phyloP scores from a whole-genome alignment of 2,797 vertebrate genomes.

The Morelia viridis region DNA sequence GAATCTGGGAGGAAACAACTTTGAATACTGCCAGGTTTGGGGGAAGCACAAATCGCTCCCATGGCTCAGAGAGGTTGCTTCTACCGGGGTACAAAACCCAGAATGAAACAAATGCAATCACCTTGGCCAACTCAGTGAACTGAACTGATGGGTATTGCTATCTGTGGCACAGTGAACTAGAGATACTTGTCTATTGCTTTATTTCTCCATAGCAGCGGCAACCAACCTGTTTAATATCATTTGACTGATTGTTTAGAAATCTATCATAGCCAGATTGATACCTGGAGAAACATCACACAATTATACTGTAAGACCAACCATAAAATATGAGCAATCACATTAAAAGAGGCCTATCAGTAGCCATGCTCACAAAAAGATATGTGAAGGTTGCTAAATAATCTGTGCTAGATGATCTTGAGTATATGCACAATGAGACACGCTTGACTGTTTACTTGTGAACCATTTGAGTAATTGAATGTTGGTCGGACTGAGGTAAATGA shows the following conservation, averaged over 20 bases:
- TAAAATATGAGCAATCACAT: background rate
- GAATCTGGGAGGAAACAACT: background rate
- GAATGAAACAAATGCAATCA: background rate
- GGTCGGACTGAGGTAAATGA: conserved; percentile 1
- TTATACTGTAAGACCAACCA: background rate
- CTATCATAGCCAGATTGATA: background rate
- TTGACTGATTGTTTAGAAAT: background rate
- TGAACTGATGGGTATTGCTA: background rate
- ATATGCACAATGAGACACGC: background rate
- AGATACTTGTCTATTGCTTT: background rate
- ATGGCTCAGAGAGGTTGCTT: background rate
- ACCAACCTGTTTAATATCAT: background rate
- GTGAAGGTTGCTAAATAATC: background rate
- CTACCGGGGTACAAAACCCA: background rate
- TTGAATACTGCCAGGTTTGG: background rate
- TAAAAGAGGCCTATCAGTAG: background rate
- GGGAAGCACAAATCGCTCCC: background rate
- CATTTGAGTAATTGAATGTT: background rate
- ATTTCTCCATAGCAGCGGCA: background rate
- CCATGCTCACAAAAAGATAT: background rate
- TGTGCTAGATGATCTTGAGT: background rate
- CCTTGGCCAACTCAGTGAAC: background rate
- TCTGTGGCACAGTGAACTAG: background rate
- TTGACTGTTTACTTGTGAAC: conserved; percentile 21
- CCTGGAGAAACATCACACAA: background rate